Percentiles rank a stretch among this genome's conserved stretches.
Evolutionary conservation across 1,140 invertebrate genomes (phyloP).

Genomic region (Diorhabda elongata): DNA sequence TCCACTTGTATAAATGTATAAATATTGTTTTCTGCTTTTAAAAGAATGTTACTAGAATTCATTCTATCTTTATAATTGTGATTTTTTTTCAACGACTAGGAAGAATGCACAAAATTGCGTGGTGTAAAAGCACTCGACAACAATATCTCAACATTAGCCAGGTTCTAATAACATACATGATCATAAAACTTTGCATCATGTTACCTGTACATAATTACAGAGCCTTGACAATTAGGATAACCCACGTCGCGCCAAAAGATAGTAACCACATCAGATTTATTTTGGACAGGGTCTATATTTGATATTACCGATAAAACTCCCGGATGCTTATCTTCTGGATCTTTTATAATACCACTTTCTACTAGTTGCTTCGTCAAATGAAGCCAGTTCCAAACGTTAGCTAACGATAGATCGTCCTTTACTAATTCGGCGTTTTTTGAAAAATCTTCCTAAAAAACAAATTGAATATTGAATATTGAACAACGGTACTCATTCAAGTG

Average conservation of each 20-base stretch:
- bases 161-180: too few species aligned
- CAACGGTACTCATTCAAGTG: neutral
- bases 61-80: too few species aligned
- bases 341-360: conserved; percentile 57
- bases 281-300: conserved; percentile 44
- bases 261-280: conserved; percentile 55
- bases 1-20: too few species aligned
- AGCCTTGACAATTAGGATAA: conserved; percentile 37
- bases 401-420: conserved; percentile 58
- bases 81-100: too few species aligned
- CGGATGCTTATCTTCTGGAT: conserved; percentile 60
- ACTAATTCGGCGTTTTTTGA: conserved; percentile 65
- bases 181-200: neutral
- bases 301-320: conserved; percentile 65
- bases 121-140: too few species aligned
- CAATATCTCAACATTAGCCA: too few species aligned
- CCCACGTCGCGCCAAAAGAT: conserved; percentile 54
- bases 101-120: too few species aligned
- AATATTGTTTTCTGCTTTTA: too few species aligned
- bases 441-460: conserved; percentile 51
- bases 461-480: neutral
- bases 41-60: too few species aligned
- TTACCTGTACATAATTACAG: conserved; percentile 44
- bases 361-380: conserved; percentile 66
- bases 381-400: conserved; percentile 72